A percentile compares a stretch with the other conserved stretches of the same genome.
Conservation (phyloP, 2,888 invertebrate species). For the Scaptomyza caliginosa region DNA sequence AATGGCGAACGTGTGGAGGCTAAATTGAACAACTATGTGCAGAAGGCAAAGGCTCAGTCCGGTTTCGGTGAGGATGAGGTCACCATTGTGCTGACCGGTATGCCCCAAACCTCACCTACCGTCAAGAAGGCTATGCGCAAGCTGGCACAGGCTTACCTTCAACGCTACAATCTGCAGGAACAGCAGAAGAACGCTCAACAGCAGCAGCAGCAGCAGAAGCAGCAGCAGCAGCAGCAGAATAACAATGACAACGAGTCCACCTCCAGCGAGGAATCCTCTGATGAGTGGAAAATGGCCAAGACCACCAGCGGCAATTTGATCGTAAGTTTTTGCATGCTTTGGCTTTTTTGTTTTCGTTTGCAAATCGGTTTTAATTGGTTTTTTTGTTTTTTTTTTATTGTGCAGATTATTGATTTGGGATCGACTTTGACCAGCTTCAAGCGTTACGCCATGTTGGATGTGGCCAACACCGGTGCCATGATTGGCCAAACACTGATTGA, state of each 20-base stretch:
- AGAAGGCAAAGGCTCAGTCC: conserved; percentile 47
- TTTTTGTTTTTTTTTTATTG: background rate
- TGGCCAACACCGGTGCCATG: conserved; percentile 65
- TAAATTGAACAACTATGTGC: conserved; percentile 70
- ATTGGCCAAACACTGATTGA: conserved; percentile 75
- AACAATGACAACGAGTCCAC: conserved; percentile 52
- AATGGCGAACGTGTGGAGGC: conserved; percentile 67
- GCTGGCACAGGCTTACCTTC: conserved; percentile 75
- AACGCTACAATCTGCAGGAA: conserved; percentile 71
- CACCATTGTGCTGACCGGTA: conserved; percentile 80
- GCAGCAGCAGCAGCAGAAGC: conserved; percentile 36
- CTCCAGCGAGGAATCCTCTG: conserved; percentile 61
- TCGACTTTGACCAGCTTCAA: conserved; percentile 63
- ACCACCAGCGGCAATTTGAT: conserved; percentile 71
- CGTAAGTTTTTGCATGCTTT: conserved; percentile 65
- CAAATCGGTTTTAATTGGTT: background rate
- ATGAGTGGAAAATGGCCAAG: conserved; percentile 57
- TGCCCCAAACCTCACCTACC: conserved; percentile 67
- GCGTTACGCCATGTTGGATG: conserved; percentile 71
- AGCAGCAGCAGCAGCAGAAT: conserved; percentile 32
- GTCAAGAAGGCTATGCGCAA: conserved; percentile 72
- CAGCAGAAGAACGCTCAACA: conserved; percentile 55
- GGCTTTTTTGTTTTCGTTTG: background rate
- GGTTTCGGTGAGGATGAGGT: conserved; percentile 78
- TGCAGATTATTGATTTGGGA: conserved; percentile 78